Evolutionary conservation across 2,888 invertebrate species (phyloP), one percentile per base, ranked within the genome.

Genomic region (Dicranocentrus wangi): DNA sequence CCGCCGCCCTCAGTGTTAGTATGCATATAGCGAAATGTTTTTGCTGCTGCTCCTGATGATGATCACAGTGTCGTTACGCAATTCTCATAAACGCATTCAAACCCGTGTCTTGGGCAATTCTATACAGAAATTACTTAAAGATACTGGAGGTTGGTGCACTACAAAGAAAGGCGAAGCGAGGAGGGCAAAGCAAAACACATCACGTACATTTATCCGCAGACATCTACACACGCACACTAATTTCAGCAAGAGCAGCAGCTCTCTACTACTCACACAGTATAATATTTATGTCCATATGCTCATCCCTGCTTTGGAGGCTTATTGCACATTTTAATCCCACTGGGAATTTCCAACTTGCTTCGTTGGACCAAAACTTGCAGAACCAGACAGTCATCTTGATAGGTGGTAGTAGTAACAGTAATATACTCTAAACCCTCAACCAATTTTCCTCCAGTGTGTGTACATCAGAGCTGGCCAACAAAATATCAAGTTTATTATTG

Each of bases 261-360:
- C n/a, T n/a, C n/a, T 47, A 17, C 65, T 58, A 51, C n/a, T n/a
- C n/a, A n/a, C n/a, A n/a, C n/a, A n/a, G n/a, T n/a, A n/a, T n/a
- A n/a, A n/a, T n/a, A n/a, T n/a, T n/a, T n/a, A n/a, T n/a, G n/a
- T n/a, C n/a, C n/a, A n/a, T n/a, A 32, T 10, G 32, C 32, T 61
- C 13, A 17, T 51, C 19, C 66, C 51, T 65, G 68, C 51, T 47
- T 53, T 39, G 63, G 65, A 55, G 66, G 68, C 70, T 70, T 70
- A 78, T 78, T 78, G 78, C 78, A 78, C 78, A 78, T 78, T 78
- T 78, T 78, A 78, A 78, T 78, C 78, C 78, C 78, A 70, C 63
- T 17, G 78, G 78, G 78, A 78, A 78, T 78, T 76, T 70, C 70
- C 63, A 68, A 77, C 69, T 69, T 69, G n/a, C n/a, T 69, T 58